These are phyloP conservation scores for Helarctos malayanus DNA, from an alignment of 2,797 vertebrate species.

Conservation along the genomic window DNA sequence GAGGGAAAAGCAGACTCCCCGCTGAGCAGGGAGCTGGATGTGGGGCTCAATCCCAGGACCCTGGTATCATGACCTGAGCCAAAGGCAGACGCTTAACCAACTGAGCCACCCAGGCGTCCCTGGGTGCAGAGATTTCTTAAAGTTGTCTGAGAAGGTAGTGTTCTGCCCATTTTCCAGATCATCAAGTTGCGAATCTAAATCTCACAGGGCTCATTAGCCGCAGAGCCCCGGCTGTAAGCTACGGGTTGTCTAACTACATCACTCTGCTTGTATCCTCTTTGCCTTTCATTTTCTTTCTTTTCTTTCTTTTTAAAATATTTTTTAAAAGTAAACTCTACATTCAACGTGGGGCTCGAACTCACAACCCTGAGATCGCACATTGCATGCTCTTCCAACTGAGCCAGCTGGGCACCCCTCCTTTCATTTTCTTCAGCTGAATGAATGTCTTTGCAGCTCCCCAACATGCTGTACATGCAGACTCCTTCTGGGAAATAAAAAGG, in stretches of 20 bases:
- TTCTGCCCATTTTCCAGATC: not conserved
- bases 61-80: no score
- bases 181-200: not conserved
- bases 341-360: not conserved
- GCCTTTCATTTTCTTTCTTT: not conserved
- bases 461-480: not conserved
- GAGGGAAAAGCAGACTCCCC: no score
- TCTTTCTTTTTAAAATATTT: not conserved
- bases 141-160: not conserved
- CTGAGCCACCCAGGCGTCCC: no score
- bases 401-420: not conserved
- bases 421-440: conserved; percentile 19
- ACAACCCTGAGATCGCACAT: not conserved
- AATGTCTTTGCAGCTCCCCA: conserved; percentile 1
- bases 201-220: not conserved
- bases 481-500: not conserved
- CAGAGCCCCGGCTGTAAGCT: not conserved
- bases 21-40: no score
- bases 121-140: not conserved
- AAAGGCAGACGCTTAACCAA: no score
- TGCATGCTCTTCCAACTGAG: not conserved
- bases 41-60: no score
- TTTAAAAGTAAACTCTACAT: not conserved
- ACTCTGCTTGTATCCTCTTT: not conserved
- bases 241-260: not conserved